Percentiles rank a stretch among this genome's conserved stretches.
phyloP scores from a whole-genome alignment of 2,113 vertebrate species.

The Irena cyanogastra region DNA sequence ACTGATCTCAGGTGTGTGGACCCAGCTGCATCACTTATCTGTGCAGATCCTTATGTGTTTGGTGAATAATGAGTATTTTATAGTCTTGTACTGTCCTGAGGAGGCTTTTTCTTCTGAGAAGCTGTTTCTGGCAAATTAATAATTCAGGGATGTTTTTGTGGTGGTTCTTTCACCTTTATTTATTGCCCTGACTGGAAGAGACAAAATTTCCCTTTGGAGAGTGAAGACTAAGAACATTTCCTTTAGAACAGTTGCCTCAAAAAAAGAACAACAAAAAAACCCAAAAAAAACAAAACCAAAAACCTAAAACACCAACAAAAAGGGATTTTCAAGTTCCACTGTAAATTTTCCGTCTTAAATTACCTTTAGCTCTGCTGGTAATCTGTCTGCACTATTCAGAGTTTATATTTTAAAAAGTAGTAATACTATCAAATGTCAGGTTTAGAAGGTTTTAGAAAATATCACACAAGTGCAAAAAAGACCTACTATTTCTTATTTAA shows the following conservation, averaged over 20 bases:
- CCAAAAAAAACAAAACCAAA: not conserved
- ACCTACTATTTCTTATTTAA: not conserved
- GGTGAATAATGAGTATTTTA: not conserved
- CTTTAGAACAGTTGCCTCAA: not conserved
- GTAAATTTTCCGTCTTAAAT: conserved; percentile 3
- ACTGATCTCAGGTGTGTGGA: not conserved
- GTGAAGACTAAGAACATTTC: not conserved
- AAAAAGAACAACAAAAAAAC: not conserved
- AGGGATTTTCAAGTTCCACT: not conserved
- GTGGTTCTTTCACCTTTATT: conserved; percentile 45
- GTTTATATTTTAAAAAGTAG: conserved; percentile 6
- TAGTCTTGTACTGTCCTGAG: not conserved
- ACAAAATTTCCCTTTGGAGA: conserved; percentile 49
- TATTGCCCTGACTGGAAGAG: conserved; percentile 16
- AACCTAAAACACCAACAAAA: not conserved
- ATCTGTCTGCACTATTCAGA: not conserved
- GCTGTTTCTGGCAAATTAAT: conserved; percentile 49
- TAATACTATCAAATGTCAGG: not conserved
- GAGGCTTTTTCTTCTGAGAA: not conserved
- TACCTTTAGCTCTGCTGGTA: not conserved
- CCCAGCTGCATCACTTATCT: not conserved
- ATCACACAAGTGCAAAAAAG: not conserved
- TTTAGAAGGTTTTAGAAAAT: not conserved
- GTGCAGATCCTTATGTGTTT: not conserved
- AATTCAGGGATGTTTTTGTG: conserved; percentile 36